Percentiles rank a stretch among this genome's conserved stretches.
Evolutionary conservation across 2,797 vertebrate genomes (phyloP).

Genomic region (Nothura maculosa): DNA sequence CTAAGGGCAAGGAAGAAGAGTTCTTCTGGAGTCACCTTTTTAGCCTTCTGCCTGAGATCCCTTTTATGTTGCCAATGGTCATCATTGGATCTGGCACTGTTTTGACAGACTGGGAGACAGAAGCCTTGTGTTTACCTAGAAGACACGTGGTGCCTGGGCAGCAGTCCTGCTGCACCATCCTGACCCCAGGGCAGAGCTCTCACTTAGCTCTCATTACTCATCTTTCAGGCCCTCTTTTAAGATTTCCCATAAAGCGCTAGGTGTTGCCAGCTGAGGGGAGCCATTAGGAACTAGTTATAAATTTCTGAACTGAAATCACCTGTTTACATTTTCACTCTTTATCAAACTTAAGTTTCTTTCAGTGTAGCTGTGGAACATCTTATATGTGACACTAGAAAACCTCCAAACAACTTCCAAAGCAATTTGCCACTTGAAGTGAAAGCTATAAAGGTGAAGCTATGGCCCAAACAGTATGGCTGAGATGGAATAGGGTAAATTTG

Average conservation of each 20-base stretch:
- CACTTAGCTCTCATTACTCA: background rate
- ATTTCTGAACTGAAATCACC: background rate
- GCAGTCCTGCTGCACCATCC: background rate
- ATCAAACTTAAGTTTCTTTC: background rate
- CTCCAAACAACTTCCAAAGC: background rate
- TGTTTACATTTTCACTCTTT: background rate
- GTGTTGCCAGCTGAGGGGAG: background rate
- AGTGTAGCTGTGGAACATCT: background rate
- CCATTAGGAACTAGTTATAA: background rate
- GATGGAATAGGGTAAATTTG: background rate
- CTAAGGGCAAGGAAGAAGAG: background rate
- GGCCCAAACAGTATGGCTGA: background rate
- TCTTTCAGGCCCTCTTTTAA: background rate
- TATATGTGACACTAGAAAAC: background rate
- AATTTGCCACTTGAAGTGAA: background rate
- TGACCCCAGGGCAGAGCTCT: accelerated
- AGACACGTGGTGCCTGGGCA: background rate
- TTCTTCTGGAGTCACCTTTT: background rate
- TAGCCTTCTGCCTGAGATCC: background rate
- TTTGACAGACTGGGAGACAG: background rate
- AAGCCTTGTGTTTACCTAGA: background rate
- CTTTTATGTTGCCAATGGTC: background rate
- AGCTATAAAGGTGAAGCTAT: background rate
- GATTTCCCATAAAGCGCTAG: background rate
- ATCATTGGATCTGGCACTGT: background rate